These are phyloP conservation scores for Rhinolophus sinicus DNA, from an alignment of 2,113 vertebrate species.

Conservation along the genomic window DNA sequence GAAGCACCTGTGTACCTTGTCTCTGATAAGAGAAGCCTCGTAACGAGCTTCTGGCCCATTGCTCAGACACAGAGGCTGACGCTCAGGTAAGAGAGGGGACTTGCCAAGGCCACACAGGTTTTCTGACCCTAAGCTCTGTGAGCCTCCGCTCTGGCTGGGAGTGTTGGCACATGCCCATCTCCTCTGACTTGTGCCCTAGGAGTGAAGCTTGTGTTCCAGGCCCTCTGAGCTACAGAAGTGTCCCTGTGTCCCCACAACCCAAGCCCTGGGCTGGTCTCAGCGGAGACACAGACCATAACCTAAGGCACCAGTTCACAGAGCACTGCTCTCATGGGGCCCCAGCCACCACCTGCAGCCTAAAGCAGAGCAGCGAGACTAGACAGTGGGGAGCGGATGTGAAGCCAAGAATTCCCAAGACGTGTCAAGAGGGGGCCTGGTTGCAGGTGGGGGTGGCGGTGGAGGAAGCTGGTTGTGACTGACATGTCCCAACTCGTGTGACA, in stretches of 20 bases:
- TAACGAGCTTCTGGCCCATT: background rate
- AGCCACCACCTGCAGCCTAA: background rate
- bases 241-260: background rate
- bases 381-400: background rate
- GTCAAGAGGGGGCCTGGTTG: background rate
- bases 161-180: background rate
- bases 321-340: background rate
- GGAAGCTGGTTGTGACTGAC: background rate
- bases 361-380: background rate
- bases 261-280: background rate
- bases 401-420: conserved; percentile 25
- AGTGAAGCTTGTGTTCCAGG: background rate
- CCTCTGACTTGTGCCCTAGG: too few relatives aligned
- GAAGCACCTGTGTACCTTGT: accelerated
- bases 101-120: too few relatives aligned
- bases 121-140: background rate
- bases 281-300: background rate
- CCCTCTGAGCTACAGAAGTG: background rate
- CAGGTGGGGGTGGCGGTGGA: background rate
- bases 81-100: too few relatives aligned
- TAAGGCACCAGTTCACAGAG: background rate
- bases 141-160: background rate
- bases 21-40: background rate
- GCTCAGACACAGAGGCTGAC: background rate
- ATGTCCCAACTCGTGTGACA: background rate